A percentile compares a stretch with the other conserved stretches of the same genome.
Conservation (phyloP, 2,113 vertebrate genomes). For the Sylvietta virens region DNA sequence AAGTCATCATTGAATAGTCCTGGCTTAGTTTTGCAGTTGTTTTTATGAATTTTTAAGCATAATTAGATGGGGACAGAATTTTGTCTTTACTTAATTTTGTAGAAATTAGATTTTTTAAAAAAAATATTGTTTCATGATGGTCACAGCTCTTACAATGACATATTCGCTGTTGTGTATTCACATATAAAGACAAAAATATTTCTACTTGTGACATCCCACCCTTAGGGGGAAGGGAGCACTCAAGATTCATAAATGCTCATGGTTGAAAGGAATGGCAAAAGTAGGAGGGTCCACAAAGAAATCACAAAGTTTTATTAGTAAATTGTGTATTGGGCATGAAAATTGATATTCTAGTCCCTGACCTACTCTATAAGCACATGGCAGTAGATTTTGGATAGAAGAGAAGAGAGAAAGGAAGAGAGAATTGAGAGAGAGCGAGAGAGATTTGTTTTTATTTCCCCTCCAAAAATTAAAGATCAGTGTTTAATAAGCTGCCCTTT, state of each 20-base stretch:
- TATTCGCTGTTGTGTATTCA: not conserved
- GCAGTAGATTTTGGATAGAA: not conserved
- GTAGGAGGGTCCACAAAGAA: not conserved
- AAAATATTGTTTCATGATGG: not conserved
- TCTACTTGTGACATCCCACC: not conserved
- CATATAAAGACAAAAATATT: not conserved
- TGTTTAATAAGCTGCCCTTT: not conserved
- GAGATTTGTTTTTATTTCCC: not conserved
- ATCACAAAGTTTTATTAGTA: not conserved
- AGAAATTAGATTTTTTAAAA: fast-evolving
- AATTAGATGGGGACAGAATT: not conserved
- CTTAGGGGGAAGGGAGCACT: not conserved
- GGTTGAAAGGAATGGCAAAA: not conserved
- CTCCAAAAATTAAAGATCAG: not conserved
- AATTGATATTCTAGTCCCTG: not conserved
- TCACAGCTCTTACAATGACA: not conserved
- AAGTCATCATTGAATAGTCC: not conserved
- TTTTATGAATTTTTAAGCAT: not conserved
- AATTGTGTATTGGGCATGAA: not conserved
- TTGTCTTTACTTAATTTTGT: not conserved
- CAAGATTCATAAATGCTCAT: not conserved
- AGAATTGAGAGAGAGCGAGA: not conserved
- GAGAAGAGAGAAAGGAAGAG: not conserved
- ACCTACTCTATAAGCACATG: not conserved
- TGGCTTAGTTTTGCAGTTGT: not conserved